Base-by-base conservation (phyloP, 2,797 vertebrate species). In the Sylvilagus floridanus region DNA sequence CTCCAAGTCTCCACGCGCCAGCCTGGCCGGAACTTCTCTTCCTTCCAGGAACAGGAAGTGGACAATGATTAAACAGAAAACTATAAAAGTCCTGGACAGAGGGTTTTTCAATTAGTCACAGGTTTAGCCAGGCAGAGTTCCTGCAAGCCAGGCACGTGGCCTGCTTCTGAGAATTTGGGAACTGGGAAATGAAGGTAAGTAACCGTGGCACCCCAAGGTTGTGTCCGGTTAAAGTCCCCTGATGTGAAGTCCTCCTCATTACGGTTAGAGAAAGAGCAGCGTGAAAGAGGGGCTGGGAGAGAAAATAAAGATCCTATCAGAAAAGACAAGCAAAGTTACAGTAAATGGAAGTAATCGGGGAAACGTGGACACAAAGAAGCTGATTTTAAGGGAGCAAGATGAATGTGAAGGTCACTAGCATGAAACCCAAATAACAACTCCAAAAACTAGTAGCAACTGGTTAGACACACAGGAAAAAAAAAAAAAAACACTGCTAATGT, bases 31-130 rank as follows among this genome's bases (percentile, higher is more conserved):
- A 0, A 1, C 24, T 90, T 81, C 84, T 54, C 92, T 95, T 96
- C 86, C 96, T 96, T 96, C 94, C 95, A 96, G 91, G 84, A 95
- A 96, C 89, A 95, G 96, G 90, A 97, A 97, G n/a, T 4, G 2
- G 83, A 77, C 77, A 54, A 82, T 1, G 35, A 93, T 90, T 91
- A 72, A 96, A 88, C 62, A 35, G 77, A 95, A 91, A 88, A 50
- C 89, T 30, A 93, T 57, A 71, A 1, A 92, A 62, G 28, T 84
- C 62, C 90, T 73, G 42, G 69, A 76, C 7, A 21, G 78, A 47
- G 35, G 54, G 21, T 63, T 92, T 97, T 93, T 88, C 81, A 21
- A 22, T 95, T 89, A 96, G 95, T 96, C 96, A 97, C 77, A 87
- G 54, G 83, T 87, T 88, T 35, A n/a, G 37, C 3, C 57, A 57